A percentile compares a stretch with the other conserved stretches of the same genome.
Evolutionary conservation across 2,797 vertebrate species (phyloP).

Genomic region (Centropyge bicolor): DNA sequence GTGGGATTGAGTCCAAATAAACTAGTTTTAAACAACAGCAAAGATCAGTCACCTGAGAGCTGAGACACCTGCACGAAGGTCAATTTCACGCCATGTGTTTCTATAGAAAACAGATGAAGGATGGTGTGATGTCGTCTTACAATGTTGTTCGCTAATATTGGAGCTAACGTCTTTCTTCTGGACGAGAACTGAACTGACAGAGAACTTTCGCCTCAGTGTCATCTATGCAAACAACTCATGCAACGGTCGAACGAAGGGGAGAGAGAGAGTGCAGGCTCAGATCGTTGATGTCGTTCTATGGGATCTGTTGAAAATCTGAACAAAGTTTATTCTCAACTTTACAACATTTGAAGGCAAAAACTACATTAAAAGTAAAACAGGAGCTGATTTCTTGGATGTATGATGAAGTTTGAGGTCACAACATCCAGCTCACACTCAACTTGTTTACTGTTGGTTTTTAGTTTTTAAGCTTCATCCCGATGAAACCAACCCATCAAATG

Average conservation of each 20-base stretch:
- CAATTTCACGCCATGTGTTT: background rate
- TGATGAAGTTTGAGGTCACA: background rate
- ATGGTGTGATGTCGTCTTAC: background rate
- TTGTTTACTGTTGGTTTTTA: background rate
- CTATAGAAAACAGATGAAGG: background rate
- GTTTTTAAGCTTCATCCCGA: constrained; percentile 8
- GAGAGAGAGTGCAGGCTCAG: no score
- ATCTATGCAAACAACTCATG: no score
- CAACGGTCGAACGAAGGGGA: background rate
- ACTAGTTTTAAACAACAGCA: no score
- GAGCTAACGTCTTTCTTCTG: background rate
- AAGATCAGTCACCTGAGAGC: no score
- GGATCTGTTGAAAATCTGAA: no score
- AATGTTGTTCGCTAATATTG: background rate
- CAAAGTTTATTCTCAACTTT: background rate
- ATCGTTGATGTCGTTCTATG: background rate
- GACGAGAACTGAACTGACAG: no score
- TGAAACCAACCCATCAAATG: constrained; percentile 33
- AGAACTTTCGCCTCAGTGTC: background rate
- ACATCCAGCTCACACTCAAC: background rate
- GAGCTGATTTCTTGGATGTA: background rate
- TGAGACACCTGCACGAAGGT: no score
- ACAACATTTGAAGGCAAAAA: background rate
- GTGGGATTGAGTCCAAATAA: no score
- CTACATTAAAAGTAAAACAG: background rate